These are phyloP conservation scores for Asarcornis scutulata DNA, from an alignment of 2,113 vertebrate genomes.

Conservation along the genomic window DNA sequence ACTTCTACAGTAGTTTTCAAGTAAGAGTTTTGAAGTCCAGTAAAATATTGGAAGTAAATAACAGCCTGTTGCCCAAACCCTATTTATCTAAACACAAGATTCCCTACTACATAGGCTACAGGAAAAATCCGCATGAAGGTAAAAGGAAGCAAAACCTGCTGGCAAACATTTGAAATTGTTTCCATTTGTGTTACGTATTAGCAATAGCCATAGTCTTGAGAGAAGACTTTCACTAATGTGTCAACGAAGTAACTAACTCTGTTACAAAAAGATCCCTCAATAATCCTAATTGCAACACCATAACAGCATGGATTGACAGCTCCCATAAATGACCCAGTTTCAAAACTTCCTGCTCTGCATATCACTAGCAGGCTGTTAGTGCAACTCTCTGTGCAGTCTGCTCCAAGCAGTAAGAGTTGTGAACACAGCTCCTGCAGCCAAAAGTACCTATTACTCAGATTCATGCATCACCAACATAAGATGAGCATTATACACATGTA, in stretches of 20 bases:
- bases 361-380: background rate
- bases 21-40: background rate
- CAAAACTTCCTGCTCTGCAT: background rate
- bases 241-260: background rate
- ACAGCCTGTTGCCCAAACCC: background rate
- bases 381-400: background rate
- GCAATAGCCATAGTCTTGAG: background rate
- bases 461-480: background rate
- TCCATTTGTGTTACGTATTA: background rate
- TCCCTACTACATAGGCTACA: accelerated
- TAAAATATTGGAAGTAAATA: background rate
- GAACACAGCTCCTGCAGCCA: background rate
- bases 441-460: background rate
- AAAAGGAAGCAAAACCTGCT: background rate
- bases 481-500: background rate
- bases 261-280: background rate
- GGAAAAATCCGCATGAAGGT: background rate
- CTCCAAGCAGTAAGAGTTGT: background rate
- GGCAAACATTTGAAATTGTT: background rate
- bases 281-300: background rate
- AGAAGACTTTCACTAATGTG: background rate
- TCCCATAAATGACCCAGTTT: background rate
- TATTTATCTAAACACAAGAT: background rate
- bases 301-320: background rate
- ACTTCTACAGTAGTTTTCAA: background rate